Base-by-base conservation (phyloP, 2,888 invertebrate species). In the Erebia ligea region DNA sequence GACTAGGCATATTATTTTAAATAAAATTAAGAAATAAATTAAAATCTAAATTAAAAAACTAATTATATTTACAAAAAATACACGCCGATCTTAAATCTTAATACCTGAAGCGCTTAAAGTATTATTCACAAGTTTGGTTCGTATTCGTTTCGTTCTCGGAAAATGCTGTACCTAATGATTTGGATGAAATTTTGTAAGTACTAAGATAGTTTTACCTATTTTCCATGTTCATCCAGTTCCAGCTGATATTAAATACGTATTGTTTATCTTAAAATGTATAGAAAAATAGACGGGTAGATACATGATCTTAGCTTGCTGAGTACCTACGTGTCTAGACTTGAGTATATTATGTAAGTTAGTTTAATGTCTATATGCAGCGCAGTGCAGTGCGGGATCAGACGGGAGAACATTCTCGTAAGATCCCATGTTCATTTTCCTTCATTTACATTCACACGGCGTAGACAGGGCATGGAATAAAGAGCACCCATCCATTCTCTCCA, bases 121-220 rank as follows among this genome's bases (percentile, higher is more conserved):
- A 34, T 34, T 34, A 34, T 34, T 34, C 6, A 34, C 34, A 34
- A 34, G 5, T 34, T 34, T 34, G 34, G 34, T 34, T 34, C 34
- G 34, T 34, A 34, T 6, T 34, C 34, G 34, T 34, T 34, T 34
- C 34, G 34, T 34, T 34, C 34, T 34, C 6, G 34, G 34, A 6
- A 25, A 34, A 13, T 4, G 1, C 2, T 80, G 80, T 81, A n/a
- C n/a, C n/a, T n/a, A 82, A 78, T 78, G 76, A 76, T 84, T 83
- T 88, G 88, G 89, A 88, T 34, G 34, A 34, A 34, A 34, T 34
- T 34, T 34, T 34, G 34, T n/a, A n/a, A n/a, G n/a, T 34, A 34
- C 34, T 34, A 6, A 34, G 34, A 25, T 25, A 25, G 2, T 3
- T 25, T 25, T 25, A 34, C 6, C 34, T 34, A 6, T 6, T 34